Base-by-base conservation (phyloP, 2,113 vertebrate species). In the Ptychochromis oligacanthus region DNA sequence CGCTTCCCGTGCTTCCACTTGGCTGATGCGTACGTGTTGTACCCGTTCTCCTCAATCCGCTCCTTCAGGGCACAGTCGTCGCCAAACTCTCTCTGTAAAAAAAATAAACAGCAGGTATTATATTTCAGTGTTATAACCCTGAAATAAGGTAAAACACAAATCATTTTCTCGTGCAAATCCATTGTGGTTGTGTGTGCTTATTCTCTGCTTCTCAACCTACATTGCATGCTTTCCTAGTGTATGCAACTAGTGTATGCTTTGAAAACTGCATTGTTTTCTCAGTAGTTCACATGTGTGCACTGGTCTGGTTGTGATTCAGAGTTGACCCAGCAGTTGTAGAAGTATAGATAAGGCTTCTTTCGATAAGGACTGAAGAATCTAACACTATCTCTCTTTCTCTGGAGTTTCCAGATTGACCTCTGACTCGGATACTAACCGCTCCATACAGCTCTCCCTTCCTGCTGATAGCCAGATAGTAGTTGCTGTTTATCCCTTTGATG, bases 21-120 rank as follows among this genome's bases (percentile, higher is more conserved):
- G 24, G 97, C 97, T 3, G 98, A 99, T 0, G 98, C 97, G 0
- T 99, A 99, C 1, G 98, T 99, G 88, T 99, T 99, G 92, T 99
- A 99, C 80, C 98, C 98, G 4, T 99, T 99, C 95, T 99, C 98
- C 94, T 99, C 97, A 86, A 99, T 99, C 52, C 98, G 95, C 91
- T 99, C 98, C 92, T 98, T 99, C 93, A 99, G 91, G 82, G 97
- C 97, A 94, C 98, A 99, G 94, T 99, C 97, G 2, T 95, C 95
- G 57, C 97, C 97, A 77, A 97, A 99, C 61, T 97, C 97, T 77
- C 96, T 98, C 98, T 99, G 96, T 89, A 85, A 72, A 55, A 22
- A 58, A 20, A 60, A 95, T 3, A 94, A 85, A 83, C 82, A 86
- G 22, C 2, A 67, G 52, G 59, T 46, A 62, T 80, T 28, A 60